Percentiles rank a stretch among this genome's conserved stretches.
Conservation (phyloP, 2,113 vertebrate genomes). For the Amphiprion ocellaris region DNA sequence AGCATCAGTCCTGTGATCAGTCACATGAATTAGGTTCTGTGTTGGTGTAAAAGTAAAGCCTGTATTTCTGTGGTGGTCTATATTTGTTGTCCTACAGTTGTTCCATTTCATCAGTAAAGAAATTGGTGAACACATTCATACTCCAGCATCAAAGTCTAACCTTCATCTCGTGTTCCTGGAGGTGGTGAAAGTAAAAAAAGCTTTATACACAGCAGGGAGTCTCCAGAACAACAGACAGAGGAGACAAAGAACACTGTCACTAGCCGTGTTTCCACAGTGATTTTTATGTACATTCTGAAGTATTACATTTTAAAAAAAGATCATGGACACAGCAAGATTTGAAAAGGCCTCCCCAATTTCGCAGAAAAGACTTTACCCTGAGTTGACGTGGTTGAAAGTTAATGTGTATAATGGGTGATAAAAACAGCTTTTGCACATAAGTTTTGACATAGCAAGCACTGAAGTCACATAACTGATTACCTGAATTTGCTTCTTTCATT, state of each 20-base stretch:
- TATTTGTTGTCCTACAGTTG: neutral
- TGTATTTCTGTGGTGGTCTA: neutral
- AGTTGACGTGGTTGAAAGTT: too few relatives aligned
- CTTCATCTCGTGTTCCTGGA: neutral
- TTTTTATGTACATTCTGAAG: too few relatives aligned
- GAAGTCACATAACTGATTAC: too few relatives aligned
- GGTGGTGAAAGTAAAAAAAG: slow-evolving; percentile 4
- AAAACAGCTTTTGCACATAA: too few relatives aligned
- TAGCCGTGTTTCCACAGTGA: too few relatives aligned
- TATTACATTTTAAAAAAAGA: too few relatives aligned
- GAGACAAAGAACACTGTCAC: neutral
- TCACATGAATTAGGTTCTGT: neutral
- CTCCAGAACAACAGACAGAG: neutral
- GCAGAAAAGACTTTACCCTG: too few relatives aligned
- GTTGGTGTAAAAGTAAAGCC: neutral
- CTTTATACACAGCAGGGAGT: slow-evolving; percentile 11
- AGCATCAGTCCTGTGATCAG: neutral
- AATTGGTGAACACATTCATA: neutral
- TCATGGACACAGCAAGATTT: too few relatives aligned
- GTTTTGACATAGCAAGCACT: too few relatives aligned
- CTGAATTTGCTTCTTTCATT: too few relatives aligned
- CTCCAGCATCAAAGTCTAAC: neutral
- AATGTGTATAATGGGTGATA: too few relatives aligned
- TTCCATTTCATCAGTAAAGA: neutral
- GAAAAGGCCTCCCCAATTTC: too few relatives aligned